A percentile compares a stretch with the other conserved stretches of the same genome.
These are phyloP conservation scores for Mus caroli DNA, from an alignment of 2,797 vertebrate species.

Conservation along the genomic window DNA sequence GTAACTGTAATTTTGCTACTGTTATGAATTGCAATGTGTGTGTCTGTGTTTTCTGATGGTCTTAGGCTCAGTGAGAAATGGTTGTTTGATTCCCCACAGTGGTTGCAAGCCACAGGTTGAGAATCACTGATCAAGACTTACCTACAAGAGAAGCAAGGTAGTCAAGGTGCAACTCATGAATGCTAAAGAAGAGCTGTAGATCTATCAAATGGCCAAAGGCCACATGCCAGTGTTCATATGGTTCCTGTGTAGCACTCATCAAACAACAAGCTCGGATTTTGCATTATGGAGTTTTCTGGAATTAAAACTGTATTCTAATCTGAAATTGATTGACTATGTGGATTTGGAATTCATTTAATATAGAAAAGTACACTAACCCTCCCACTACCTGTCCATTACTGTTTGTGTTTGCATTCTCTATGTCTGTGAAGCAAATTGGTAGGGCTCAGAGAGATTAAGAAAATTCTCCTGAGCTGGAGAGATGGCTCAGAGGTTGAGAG, in stretches of 20 bases:
- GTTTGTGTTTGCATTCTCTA: constrained; percentile 15
- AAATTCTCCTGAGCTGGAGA: constrained; percentile 17
- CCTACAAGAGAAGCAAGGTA: background rate
- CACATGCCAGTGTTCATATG: background rate
- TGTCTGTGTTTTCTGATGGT: background rate
- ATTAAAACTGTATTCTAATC: background rate
- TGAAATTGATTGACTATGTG: background rate
- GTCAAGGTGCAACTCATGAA: background rate
- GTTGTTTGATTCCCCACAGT: background rate
- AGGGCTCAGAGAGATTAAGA: background rate
- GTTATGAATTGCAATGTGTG: background rate
- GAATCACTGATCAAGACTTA: background rate
- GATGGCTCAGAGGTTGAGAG: background rate
- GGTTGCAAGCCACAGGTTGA: background rate
- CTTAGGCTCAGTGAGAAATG: background rate
- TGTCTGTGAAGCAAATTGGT: constrained; percentile 21
- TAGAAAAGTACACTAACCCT: background rate
- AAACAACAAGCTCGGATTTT: background rate
- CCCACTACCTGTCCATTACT: background rate
- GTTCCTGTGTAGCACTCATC: background rate
- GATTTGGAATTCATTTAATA: background rate
- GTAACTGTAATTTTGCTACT: too few relatives aligned
- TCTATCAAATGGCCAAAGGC: background rate
- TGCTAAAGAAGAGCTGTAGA: background rate
- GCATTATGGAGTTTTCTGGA: background rate